Conservation (phyloP, 2,113 vertebrate genomes). For the Nematolebias whitei region DNA sequence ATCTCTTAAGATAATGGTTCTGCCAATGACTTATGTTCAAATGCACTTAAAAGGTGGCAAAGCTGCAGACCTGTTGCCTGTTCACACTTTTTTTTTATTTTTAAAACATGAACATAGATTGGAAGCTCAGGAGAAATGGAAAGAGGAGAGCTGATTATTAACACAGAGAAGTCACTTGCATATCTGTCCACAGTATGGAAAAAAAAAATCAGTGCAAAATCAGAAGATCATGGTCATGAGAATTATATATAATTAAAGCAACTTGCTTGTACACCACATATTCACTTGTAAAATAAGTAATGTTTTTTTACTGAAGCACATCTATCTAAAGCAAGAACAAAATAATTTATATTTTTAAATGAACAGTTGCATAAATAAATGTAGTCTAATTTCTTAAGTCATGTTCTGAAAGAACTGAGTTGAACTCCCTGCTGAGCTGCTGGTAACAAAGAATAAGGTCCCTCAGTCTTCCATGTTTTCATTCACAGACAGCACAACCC, state of each 20-base stretch:
- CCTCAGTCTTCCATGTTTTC: too few species aligned
- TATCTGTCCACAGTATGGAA: too few species aligned
- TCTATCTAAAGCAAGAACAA: too few species aligned
- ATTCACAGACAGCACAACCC: too few species aligned
- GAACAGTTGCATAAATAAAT: too few species aligned
- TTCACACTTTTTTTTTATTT: not conserved
- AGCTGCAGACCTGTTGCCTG: not conserved
- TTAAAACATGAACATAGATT: not conserved
- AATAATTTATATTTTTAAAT: too few species aligned
- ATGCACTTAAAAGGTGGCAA: slow-evolving; percentile 9
- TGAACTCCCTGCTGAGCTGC: too few species aligned
- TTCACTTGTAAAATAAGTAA: not conserved
- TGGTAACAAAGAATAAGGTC: too few species aligned
- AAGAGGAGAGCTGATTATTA: not conserved
- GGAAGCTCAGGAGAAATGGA: not conserved
- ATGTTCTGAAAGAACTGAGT: too few species aligned
- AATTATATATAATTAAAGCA: not conserved
- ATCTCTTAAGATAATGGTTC: slow-evolving; percentile 14
- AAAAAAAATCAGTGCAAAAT: not conserved
- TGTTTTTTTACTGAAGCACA: too few species aligned
- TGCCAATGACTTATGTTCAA: slow-evolving; percentile 5
- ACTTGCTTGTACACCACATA: not conserved
- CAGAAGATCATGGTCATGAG: not conserved
- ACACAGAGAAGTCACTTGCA: not conserved
- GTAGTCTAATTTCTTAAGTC: too few species aligned